Conservation (phyloP, 2,888 invertebrate genomes). For the Trimorus sp. region DNA sequence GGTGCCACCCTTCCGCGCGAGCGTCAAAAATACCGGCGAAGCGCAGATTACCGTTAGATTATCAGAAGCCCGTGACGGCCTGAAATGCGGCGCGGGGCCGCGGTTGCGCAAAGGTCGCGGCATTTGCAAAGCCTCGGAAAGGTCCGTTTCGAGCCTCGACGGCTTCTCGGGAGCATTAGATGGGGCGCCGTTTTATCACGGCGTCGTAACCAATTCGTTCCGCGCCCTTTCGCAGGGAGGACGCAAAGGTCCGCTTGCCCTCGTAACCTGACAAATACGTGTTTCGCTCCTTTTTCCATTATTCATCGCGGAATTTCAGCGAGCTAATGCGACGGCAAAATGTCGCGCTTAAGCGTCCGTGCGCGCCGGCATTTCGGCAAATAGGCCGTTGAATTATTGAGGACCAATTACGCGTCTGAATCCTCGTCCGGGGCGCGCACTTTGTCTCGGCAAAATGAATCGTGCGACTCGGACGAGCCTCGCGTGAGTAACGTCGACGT, state of each 20-base stretch:
- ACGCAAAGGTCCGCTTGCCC: constrained; percentile 18
- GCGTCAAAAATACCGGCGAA: constrained; percentile 19
- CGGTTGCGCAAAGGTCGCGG: constrained; percentile 56
- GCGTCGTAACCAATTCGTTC: constrained; percentile 60
- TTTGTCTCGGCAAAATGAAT: neutral
- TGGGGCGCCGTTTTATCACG: constrained; percentile 52
- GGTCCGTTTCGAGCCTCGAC: constrained; percentile 22
- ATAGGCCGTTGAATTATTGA: constrained; percentile 33
- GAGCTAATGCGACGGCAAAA: constrained; percentile 55
- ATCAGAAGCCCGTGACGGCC: constrained; percentile 22
- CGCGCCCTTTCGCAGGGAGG: constrained; percentile 39
- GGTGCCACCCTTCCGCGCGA: neutral
- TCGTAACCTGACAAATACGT: constrained; percentile 45
- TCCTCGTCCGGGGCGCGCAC: neutral
- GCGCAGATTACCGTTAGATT: constrained; percentile 43
- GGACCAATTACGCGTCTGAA: constrained; percentile 31
- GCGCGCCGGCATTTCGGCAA: constrained; percentile 23
- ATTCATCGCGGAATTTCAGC: constrained; percentile 42
- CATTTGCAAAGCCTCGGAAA: constrained; percentile 53
- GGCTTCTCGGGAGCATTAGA: constrained; percentile 36
- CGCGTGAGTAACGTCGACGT: too few species aligned
- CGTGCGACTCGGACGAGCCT: too few species aligned
- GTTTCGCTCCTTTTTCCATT: constrained; percentile 41
- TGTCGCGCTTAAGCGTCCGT: constrained; percentile 34
- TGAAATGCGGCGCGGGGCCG: constrained; percentile 24